Evolutionary conservation across 2,113 vertebrate species (phyloP), one percentile per base, ranked within the genome.

Genomic region (Corvus cornix): DNA sequence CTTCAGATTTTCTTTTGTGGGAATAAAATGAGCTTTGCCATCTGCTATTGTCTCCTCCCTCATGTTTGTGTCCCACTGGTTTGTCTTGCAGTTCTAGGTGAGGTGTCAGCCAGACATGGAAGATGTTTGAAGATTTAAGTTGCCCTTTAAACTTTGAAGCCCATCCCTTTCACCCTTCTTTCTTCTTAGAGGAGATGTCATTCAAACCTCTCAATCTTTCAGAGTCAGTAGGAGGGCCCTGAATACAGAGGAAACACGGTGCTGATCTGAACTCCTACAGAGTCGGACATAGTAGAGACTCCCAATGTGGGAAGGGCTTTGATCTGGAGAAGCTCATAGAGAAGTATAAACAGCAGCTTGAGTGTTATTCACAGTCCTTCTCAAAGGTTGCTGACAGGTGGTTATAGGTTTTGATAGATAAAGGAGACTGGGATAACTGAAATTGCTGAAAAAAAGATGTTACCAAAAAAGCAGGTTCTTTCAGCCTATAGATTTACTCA

Each of bases 81-180:
- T 87, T 51, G 48, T 84, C 64, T 79, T 76, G 73, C 58, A 73
- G 46, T 59, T 87, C 63, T 76, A 88, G 58, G 44, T 39, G 87
- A 97, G 80, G 67, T 9, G 5, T 53, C 4, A 33, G 52, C 33
- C 33, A 90, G n/a, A 41, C 43, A 58, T 35, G 74, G 86, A 90
- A 92, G 58, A 51, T 49, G 79, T 92, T 94, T 93, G 84, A 76
- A 81, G 87, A 86, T 55, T 87, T 73, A 91, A 89, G 74, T 87
- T 94, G 69, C 33, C n/a, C 83, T 95, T 96, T 96, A 69, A 62
- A 88, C 79, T 31, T 92, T 64, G 87, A 96, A 95, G 58, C 35
- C 52, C 17, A 46, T 30, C 23, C 20, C 16, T 89, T 81, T 46
- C 21, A 69, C 66, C 46, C 13, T 96, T 67, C 63, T 91, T 94